These are phyloP conservation scores for Drosophila malerkotliana DNA, from an alignment of 1,140 invertebrate genomes.

Conservation along the genomic window DNA sequence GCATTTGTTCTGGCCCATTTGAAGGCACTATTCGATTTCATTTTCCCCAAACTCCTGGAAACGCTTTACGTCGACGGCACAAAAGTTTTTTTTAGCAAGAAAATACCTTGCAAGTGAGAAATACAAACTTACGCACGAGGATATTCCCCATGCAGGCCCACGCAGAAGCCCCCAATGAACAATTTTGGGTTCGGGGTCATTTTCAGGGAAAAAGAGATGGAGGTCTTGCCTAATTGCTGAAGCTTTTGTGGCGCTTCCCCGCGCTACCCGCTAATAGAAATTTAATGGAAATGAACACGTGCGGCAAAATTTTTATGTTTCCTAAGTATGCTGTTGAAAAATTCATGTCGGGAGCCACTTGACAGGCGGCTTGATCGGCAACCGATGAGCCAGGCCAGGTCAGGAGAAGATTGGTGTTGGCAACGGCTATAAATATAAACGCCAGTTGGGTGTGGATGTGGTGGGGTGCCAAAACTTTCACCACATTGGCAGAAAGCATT, in stretches of 20 bases:
- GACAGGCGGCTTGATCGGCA: conserved; percentile 52
- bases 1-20: conserved; percentile 5
- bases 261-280: conserved; percentile 60
- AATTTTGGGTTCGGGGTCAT: conserved; percentile 30
- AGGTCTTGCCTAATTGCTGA: conserved; percentile 60
- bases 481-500: conserved; percentile 76
- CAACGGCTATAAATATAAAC: conserved; percentile 57
- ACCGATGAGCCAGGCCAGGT: conserved; percentile 45
- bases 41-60: conserved; percentile 14
- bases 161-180: conserved; percentile 33
- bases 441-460: neutral
- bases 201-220: neutral
- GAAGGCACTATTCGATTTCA: conserved; percentile 37
- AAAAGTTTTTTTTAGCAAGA: conserved; percentile 52
- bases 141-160: conserved; percentile 19
- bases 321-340: conserved; percentile 51
- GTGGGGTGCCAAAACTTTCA: conserved; percentile 68
- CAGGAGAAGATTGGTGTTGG: neutral
- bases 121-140: conserved; percentile 31
- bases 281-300: conserved; percentile 74
- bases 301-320: conserved; percentile 45
- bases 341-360: conserved; percentile 48
- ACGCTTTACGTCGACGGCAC: conserved; percentile 25
- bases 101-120: conserved; percentile 60
- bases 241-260: conserved; percentile 21